Evolutionary conservation across 2,113 vertebrate species (phyloP), one percentile per base, ranked within the genome.

Genomic region (Hoplias malabaricus): DNA sequence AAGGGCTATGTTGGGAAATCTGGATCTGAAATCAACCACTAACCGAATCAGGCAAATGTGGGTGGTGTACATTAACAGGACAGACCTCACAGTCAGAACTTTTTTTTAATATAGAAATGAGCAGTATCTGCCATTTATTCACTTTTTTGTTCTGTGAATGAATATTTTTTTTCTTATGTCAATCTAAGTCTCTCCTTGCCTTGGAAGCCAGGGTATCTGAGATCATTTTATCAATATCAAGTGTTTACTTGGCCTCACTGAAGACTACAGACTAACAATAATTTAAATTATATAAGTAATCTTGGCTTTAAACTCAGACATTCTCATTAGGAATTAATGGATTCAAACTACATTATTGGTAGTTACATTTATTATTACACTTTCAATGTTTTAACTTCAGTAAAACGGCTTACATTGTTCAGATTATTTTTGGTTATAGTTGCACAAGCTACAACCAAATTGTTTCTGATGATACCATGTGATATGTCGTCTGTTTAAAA

Each of bases 111-210:
- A 38, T 56, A 79, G 72, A 92, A 93, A 94, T 93, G 91, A 95
- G 94, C 94, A 95, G 93, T 94, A 95, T 95, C 94, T 95, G 94
- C 94, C 92, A 93, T 91, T 88, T 86, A 91, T 93, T 93, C 90
- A 92, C 91, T 93, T 92, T 62, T 73, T 38, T 94, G 93, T 94
- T 94, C 93, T 94, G 91, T 94, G 92, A 94, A 94, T 94, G 92
- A 93, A 93, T 91, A 92, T 94, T 94, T 92, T 93, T 94, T 94
- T 93, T 93, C 92, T 93, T 53, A 19, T 68, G 36, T 93, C 93
- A 92, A 94, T 93, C 31, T 92, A 90, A 93, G 53, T 88, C 93
- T 14, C 33, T 31, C 62, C 62, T 81, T 88, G 46, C 68, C 46
- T 79, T 75, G 69, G 48, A 62, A 68, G 72, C 36, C 78, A 80